Base-by-base conservation (phyloP, 2,113 vertebrate species). In the Deroptyus accipitrinus region DNA sequence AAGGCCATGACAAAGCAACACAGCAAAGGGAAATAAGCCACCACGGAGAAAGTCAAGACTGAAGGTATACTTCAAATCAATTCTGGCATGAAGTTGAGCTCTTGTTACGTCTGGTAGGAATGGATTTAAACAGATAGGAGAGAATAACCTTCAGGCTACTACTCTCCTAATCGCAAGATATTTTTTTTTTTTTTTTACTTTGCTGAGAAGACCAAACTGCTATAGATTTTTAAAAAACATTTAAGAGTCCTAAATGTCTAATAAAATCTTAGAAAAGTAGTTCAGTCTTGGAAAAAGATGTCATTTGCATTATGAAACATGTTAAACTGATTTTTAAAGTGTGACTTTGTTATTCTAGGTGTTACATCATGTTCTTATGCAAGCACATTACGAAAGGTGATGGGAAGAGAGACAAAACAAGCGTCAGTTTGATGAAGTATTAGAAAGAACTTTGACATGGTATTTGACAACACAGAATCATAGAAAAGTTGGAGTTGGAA, bases 41-140 rank as follows among this genome's bases (percentile, higher is more conserved):
- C 93, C 9, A 1, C 94, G 86, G 95, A 94, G 91, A 96, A 95
- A 96, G 95, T 86, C 95, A 94, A 68, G 75, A 96, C 86, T 86
- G 90, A 93, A 94, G 91, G 94, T 90, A 95, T 37, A 94, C 83
- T 93, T 96, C 91, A 94, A 94, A 97, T 95, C 93, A 95, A 90
- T 97, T 94, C 90, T 90, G 80, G 88, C 92, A 93, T 85, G 83
- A 94, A 95, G 94, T 8, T 95, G 78, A 96, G 88, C 81, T 95
- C 90, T 86, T 92, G 89, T 92, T 96, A 79, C 35, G 49, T 78
- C 88, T 91, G 30, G 78, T 74, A 88, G 84, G 55, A 94, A 90
- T 86, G 59, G 46, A 92, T 94, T 95, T 95, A 88, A 96, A 83
- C 91, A 93, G 86, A 92, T 64, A 97, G 37, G 33, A 84, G 44